Evolutionary conservation across 2,113 vertebrate species (phyloP).

Genomic region (Apaloderma vittatum): DNA sequence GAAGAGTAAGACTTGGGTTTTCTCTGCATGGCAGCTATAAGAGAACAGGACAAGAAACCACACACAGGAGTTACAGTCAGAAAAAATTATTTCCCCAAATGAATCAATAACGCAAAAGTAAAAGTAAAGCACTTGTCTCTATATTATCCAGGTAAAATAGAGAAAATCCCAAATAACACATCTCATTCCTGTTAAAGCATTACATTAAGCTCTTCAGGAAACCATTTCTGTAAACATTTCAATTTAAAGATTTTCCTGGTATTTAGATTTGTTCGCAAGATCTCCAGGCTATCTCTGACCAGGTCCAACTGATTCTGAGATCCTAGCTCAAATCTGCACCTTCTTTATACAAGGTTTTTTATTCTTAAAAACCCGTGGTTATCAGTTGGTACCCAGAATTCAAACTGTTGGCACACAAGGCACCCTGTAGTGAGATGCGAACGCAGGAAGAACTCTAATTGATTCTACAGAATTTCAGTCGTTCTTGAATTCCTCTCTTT

Average conservation of each 20-base stretch:
- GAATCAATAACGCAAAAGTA: not conserved
- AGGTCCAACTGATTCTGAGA: not conserved
- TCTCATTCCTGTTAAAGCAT: not conserved
- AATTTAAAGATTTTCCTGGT: not conserved
- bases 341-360: not conserved
- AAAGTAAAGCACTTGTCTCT: not conserved
- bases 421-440: not conserved
- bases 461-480: not conserved
- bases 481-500: not conserved
- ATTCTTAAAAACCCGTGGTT: not conserved
- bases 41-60: not conserved
- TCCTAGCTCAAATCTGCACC: not conserved
- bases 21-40: conserved; percentile 91
- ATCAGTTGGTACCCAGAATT: not conserved
- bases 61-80: rapidly evolving
- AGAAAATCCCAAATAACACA: not conserved
- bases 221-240: not conserved
- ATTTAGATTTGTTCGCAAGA: not conserved
- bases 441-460: not conserved
- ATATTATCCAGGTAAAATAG: rapidly evolving
- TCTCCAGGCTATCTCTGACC: not conserved
- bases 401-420: not conserved
- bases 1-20: conserved; percentile 97
- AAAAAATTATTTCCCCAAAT: not conserved
- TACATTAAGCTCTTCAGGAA: not conserved